These are phyloP conservation scores for Drosophila differens DNA, from an alignment of 2,888 invertebrate genomes.

Conservation along the genomic window DNA sequence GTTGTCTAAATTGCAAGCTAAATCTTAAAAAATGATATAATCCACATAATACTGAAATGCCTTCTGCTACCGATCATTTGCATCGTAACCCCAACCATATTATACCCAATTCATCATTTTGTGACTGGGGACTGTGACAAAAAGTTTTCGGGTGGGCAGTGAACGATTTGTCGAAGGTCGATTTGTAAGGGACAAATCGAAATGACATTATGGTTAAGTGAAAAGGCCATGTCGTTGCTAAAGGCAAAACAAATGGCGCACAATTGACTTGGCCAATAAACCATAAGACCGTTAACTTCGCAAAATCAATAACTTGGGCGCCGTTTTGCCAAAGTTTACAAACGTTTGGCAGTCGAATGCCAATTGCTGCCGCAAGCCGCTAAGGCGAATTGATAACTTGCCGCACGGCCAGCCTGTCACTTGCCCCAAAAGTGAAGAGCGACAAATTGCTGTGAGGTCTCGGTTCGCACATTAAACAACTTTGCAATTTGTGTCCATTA, in stretches of 20 bases:
- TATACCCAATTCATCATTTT: slow-evolving; percentile 17
- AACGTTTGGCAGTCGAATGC: slow-evolving; percentile 44
- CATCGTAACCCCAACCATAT: background rate
- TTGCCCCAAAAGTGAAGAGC: slow-evolving; percentile 59
- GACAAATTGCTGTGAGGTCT: slow-evolving; percentile 73
- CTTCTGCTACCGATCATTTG: background rate
- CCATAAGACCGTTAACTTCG: slow-evolving; percentile 76
- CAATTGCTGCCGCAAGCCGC: slow-evolving; percentile 32
- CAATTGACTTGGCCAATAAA: slow-evolving; percentile 79
- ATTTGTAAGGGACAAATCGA: slow-evolving; percentile 59
- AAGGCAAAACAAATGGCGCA: slow-evolving; percentile 70
- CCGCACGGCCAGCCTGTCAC: slow-evolving; percentile 11
- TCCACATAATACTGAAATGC: background rate
- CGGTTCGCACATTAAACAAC: slow-evolving; percentile 76
- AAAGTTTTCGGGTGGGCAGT: background rate
- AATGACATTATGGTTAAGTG: slow-evolving; percentile 69
- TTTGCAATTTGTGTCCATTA: slow-evolving; percentile 79
- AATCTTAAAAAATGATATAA: background rate
- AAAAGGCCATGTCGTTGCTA: slow-evolving; percentile 48
- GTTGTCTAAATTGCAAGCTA: background rate
- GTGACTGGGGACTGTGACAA: background rate
- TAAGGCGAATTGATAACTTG: slow-evolving; percentile 20
- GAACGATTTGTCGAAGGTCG: slow-evolving; percentile 34
- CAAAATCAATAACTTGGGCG: slow-evolving; percentile 75
- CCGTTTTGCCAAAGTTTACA: slow-evolving; percentile 30